Conservation (phyloP, 2,888 invertebrate genomes). For the Meiosimyza platycephala region DNA sequence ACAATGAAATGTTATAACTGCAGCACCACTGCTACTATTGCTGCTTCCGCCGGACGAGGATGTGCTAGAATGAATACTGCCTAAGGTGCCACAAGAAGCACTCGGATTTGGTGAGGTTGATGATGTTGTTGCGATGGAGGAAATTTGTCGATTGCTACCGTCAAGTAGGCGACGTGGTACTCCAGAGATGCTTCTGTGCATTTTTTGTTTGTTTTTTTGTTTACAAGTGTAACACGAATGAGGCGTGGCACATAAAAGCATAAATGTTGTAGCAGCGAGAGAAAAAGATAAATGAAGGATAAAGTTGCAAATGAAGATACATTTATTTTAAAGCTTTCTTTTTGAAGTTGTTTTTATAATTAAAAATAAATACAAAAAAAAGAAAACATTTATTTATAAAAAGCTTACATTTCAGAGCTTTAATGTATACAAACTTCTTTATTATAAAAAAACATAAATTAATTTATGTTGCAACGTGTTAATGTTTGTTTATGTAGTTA, state of each 20-base stretch:
- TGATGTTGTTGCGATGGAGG: constrained; percentile 55
- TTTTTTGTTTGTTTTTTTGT: neutral
- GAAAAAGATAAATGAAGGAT: constrained; percentile 23
- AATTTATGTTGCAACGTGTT: too few relatives aligned
- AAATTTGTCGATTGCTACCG: constrained; percentile 61
- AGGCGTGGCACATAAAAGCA: constrained; percentile 16
- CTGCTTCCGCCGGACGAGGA: constrained; percentile 61
- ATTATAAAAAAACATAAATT: neutral
- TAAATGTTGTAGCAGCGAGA: neutral
- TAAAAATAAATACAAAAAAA: neutral
- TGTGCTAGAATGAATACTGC: constrained; percentile 62
- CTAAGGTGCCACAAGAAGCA: constrained; percentile 59
- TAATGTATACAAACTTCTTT: neutral
- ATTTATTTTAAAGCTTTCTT: constrained; percentile 12
- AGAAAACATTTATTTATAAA: neutral
- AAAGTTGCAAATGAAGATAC: constrained; percentile 29
- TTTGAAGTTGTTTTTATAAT: too few relatives aligned
- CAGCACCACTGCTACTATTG: constrained; percentile 62
- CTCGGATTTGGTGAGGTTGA: constrained; percentile 50
- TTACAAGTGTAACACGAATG: too few relatives aligned
- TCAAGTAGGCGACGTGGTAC: constrained; percentile 67
- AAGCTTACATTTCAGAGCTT: neutral
- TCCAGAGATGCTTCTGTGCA: constrained; percentile 48
- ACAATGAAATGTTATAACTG: constrained; percentile 63
- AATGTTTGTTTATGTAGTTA: too few relatives aligned